Evolutionary conservation across 2,888 invertebrate species (phyloP), one percentile per base, ranked within the genome.

Genomic region (Catocala nupta): DNA sequence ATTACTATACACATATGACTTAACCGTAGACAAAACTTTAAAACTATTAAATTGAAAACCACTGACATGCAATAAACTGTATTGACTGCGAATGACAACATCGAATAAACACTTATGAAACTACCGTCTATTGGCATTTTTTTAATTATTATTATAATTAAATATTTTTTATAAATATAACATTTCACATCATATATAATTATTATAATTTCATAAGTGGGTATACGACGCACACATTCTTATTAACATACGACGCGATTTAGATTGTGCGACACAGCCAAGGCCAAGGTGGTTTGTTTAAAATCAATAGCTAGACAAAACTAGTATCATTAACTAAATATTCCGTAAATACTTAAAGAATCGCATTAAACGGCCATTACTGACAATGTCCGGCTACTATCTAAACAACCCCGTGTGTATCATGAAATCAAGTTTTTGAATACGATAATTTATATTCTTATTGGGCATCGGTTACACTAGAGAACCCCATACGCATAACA

Each of bases 21-120:
- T 68, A 73, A 57, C 55, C 56, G 65, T 65, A 66, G 63, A 64
- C 48, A 62, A 70, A 68, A 39, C 9, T 47, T 11, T 44, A 69
- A 53, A 9, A 61, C 63, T 68, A 68, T 54, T 59, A 47, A 59
- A 54, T 60, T 57, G 64, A 59, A 71, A 59, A 55, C 16, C 63
- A 49, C 47, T 45, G 50, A 47, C 51, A 63, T 71, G 71, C 11
- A 11, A 43, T 43, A 43, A 11, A 43, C 39, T 43, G 12, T 13
- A 13, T 45, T 7, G 7, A 45, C 7, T 12, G 12, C 7, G 12
- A 5, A 12, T 12, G 5, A 45, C 7, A 12, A 12, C 13, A 45
- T 13, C 12, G 45, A 45, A 45, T 45, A 45, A 4, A 13, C 43
- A 39, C 43, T 43, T 11, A 43, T 13, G 13, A 45, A 7, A 45